phyloP scores from a whole-genome alignment of 2,113 vertebrate species.

The western clawed frog (Xenopus tropicalis) region UCB_Xtro_10.0 CM004446.2:99066001-99066500 shows the following conservation, averaged over 20 bases:
- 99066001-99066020: too few species aligned
- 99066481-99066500: slow-evolving; percentile 1
- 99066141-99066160: too few species aligned
- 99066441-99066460: slow-evolving; percentile 37
- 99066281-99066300: slow-evolving; percentile 12
- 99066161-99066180: not conserved
- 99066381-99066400: slow-evolving; percentile 18
- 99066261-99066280: not conserved
- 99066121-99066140: too few species aligned
- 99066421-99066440: slow-evolving; percentile 34
- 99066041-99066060: too few species aligned
- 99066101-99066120: too few species aligned
- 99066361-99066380: slow-evolving; percentile 28
- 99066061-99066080: too few species aligned
- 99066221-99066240: not conserved
- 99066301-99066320: slow-evolving; percentile 29
- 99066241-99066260: slow-evolving; percentile 3
- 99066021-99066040: too few species aligned
- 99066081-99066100: too few species aligned
- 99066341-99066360: slow-evolving; percentile 40
- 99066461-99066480: slow-evolving; percentile 15
- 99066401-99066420: slow-evolving; percentile 32
- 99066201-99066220: slow-evolving; percentile 30
- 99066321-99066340: slow-evolving; percentile 41
- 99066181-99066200: slow-evolving; percentile 31